These are phyloP conservation scores for Sylvilagus floridanus DNA, from an alignment of 2,797 vertebrate species.

Conservation along the genomic window DNA sequence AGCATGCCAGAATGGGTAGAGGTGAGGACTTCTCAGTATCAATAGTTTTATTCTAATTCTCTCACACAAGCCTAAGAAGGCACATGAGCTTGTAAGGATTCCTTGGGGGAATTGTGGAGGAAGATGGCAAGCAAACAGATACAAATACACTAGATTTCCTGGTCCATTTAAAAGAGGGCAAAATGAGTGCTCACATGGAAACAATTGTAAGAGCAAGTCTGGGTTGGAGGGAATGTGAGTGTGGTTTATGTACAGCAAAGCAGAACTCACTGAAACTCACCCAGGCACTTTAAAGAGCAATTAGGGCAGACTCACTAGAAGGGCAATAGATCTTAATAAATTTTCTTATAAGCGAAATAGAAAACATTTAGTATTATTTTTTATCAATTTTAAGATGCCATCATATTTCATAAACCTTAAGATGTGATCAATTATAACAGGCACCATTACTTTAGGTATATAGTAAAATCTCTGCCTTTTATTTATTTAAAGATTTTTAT, in stretches of 20 bases:
- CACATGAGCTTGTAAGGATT: neutral
- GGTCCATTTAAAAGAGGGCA: neutral
- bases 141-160: neutral
- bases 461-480: no score
- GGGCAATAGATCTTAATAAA: neutral
- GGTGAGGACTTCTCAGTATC: neutral
- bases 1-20: constrained; percentile 10
- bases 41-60: constrained; percentile 24
- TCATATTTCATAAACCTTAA: constrained; percentile 33
- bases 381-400: constrained; percentile 43
- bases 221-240: neutral
- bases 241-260: constrained; percentile 23
- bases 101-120: neutral
- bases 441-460: neutral
- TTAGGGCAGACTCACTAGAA: neutral
- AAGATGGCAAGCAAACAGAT: neutral
- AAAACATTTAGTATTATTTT: constrained; percentile 53
- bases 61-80: neutral
- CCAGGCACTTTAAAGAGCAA: neutral
- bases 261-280: neutral
- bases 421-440: constrained; percentile 32
- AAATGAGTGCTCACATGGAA: neutral
- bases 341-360: constrained; percentile 26
- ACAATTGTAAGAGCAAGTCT: neutral
- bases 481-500: no score